Conservation (phyloP, 1,140 invertebrate species). For the Drosophila obscura region DNA sequence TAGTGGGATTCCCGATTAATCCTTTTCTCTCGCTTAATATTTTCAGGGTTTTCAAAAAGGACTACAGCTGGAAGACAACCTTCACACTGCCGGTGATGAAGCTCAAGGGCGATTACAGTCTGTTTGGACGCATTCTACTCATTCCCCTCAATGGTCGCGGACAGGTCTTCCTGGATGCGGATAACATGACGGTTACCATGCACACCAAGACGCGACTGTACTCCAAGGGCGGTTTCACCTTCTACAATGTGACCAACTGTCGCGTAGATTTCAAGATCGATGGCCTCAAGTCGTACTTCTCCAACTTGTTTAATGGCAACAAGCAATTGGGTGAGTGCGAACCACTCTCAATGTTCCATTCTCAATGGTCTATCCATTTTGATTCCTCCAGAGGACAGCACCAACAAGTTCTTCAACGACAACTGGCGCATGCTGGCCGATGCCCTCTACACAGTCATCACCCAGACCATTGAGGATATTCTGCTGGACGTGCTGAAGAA, state of each 20-base stretch:
- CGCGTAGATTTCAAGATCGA: slow-evolving; percentile 79
- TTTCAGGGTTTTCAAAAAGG: slow-evolving; percentile 86
- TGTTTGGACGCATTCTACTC: slow-evolving; percentile 88
- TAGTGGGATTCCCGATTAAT: not conserved
- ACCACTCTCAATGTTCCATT: no score
- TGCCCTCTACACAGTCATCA: slow-evolving; percentile 87
- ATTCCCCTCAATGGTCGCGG: slow-evolving; percentile 89
- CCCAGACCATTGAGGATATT: slow-evolving; percentile 88
- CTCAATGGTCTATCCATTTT: not conserved
- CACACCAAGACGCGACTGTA: slow-evolving; percentile 87
- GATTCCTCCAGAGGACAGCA: slow-evolving; percentile 86
- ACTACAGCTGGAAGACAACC: slow-evolving; percentile 88
- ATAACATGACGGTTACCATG: slow-evolving; percentile 85
- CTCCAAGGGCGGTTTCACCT: slow-evolving; percentile 86
- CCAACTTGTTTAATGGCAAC: slow-evolving; percentile 79
- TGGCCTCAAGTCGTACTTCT: slow-evolving; percentile 75
- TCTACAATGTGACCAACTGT: slow-evolving; percentile 86
- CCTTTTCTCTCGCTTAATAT: not conserved
- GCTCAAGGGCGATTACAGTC: slow-evolving; percentile 88
- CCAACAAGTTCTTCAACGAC: slow-evolving; percentile 88
- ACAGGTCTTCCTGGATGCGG: slow-evolving; percentile 88
- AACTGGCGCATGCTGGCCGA: slow-evolving; percentile 88
- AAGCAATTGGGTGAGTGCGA: slow-evolving; percentile 71
- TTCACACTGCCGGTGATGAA: slow-evolving; percentile 87
- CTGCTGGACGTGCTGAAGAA: slow-evolving; percentile 87